phyloP scores from a whole-genome alignment of 1,140 invertebrate species.

The Drosophila neocordata region DNA sequence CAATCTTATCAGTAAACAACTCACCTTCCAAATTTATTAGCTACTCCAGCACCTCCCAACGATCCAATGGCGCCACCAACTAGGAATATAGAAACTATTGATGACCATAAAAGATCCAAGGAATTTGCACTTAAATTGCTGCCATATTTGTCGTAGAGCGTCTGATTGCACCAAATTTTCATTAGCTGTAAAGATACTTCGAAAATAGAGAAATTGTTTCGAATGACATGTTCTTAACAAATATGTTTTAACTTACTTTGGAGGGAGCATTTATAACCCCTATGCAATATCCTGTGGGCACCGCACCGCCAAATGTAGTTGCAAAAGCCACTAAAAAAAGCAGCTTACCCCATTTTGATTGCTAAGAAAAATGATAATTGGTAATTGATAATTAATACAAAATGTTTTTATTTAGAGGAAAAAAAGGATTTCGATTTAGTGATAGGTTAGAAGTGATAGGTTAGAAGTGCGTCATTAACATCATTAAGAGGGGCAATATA shows the following conservation, averaged over 20 bases:
- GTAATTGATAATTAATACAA: no score
- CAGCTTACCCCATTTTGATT: slow-evolving; percentile 63
- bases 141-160: slow-evolving; percentile 85
- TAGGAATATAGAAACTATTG: slow-evolving; percentile 91
- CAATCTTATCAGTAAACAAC: slow-evolving; percentile 14
- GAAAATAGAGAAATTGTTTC: slow-evolving; percentile 3
- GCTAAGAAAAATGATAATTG: slow-evolving; percentile 31
- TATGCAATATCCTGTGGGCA: slow-evolving; percentile 95
- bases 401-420: not conserved
- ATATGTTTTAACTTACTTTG: slow-evolving; percentile 82
- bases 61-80: slow-evolving; percentile 91
- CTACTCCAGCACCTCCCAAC: slow-evolving; percentile 87
- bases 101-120: slow-evolving; percentile 89
- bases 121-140: slow-evolving; percentile 83
- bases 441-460: not conserved
- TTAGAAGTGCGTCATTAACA: not conserved
- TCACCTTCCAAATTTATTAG: slow-evolving; percentile 89
- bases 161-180: slow-evolving; percentile 88
- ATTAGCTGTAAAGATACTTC: slow-evolving; percentile 85
- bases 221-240: not conserved
- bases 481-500: not conserved
- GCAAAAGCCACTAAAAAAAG: slow-evolving; percentile 66
- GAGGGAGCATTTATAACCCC: slow-evolving; percentile 94
- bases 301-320: slow-evolving; percentile 91
- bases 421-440: not conserved